These are phyloP conservation scores for Tokudaia muenninki DNA, from an alignment of 2,797 vertebrate genomes.

Conservation along the genomic window DNA sequence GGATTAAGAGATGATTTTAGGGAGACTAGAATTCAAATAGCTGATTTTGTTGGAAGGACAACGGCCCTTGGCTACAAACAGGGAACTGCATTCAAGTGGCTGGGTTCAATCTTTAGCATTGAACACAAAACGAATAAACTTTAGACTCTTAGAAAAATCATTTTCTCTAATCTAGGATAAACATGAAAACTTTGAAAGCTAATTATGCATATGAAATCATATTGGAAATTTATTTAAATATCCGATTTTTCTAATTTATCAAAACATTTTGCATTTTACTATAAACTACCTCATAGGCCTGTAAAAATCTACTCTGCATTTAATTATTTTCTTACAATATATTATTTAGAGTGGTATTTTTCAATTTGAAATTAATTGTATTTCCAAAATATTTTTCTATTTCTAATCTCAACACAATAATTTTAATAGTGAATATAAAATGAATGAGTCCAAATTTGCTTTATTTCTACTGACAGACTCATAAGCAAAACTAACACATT, in stretches of 20 bases:
- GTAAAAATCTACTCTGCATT: conserved; percentile 43
- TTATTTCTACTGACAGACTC: conserved; percentile 4
- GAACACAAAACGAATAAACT: background rate
- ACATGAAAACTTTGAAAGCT: background rate
- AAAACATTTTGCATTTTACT: conserved; percentile 23
- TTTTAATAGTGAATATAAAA: background rate
- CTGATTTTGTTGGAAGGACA: background rate
- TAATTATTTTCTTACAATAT: conserved; percentile 28
- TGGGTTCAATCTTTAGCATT: background rate
- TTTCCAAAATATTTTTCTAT: background rate
- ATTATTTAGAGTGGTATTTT: conserved; percentile 4
- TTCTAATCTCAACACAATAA: conserved; percentile 5
- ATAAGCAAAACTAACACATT: conserved; percentile 2
- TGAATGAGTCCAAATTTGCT: conserved; percentile 39
- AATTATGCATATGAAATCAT: conserved; percentile 38
- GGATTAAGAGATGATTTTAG: background rate
- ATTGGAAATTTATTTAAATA: conserved; percentile 20
- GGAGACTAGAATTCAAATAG: background rate
- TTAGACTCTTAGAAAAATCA: background rate
- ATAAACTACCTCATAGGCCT: conserved; percentile 34
- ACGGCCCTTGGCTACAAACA: background rate
- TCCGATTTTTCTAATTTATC: conserved; percentile 36
- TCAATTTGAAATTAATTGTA: conserved; percentile 30
- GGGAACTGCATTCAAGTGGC: background rate
- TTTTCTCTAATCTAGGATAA: background rate